Evolutionary conservation across 2,113 vertebrate genomes (phyloP).

Genomic region (Triplophysa dalaica): DNA sequence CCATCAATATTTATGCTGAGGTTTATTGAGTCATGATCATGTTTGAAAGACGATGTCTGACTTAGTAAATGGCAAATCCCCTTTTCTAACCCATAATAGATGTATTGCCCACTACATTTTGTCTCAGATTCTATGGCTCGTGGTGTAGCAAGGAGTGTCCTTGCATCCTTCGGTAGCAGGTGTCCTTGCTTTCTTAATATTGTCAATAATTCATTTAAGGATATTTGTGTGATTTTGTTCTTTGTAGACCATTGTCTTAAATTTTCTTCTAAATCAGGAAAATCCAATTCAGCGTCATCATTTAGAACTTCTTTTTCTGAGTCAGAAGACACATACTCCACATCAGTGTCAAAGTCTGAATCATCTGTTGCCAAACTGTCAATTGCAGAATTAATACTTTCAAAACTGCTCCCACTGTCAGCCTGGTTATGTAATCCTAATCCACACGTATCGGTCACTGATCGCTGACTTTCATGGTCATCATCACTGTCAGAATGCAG

Average conservation of each 20-base stretch:
- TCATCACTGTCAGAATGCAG: slow-evolving; percentile 19
- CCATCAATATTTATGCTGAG: slow-evolving; percentile 47
- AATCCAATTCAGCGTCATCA: slow-evolving; percentile 15
- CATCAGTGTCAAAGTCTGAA: slow-evolving; percentile 30
- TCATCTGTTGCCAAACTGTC: slow-evolving; percentile 19
- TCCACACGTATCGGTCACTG: background rate
- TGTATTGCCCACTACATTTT: slow-evolving; percentile 40
- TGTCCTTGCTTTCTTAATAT: slow-evolving; percentile 35
- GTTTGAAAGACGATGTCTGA: background rate
- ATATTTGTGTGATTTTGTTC: slow-evolving; percentile 25
- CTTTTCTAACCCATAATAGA: slow-evolving; percentile 33
- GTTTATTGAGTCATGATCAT: slow-evolving; percentile 17
- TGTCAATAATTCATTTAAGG: background rate
- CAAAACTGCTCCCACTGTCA: slow-evolving; percentile 2
- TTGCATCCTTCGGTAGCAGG: slow-evolving; percentile 29
- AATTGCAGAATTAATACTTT: slow-evolving; percentile 9
- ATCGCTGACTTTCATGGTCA: background rate
- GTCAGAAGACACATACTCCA: slow-evolving; percentile 29
- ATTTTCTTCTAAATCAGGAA: slow-evolving; percentile 12
- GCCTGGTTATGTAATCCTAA: slow-evolving; percentile 1
- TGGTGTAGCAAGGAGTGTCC: slow-evolving; percentile 46
- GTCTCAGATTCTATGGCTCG: background rate
- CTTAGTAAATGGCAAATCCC: slow-evolving; percentile 32
- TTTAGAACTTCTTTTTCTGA: slow-evolving; percentile 30
- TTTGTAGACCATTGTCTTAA: slow-evolving; percentile 33